Evolutionary conservation across 2,113 vertebrate species (phyloP), one percentile per base, ranked within the genome.

Genomic region (Pyxicephalus adspersus): DNA sequence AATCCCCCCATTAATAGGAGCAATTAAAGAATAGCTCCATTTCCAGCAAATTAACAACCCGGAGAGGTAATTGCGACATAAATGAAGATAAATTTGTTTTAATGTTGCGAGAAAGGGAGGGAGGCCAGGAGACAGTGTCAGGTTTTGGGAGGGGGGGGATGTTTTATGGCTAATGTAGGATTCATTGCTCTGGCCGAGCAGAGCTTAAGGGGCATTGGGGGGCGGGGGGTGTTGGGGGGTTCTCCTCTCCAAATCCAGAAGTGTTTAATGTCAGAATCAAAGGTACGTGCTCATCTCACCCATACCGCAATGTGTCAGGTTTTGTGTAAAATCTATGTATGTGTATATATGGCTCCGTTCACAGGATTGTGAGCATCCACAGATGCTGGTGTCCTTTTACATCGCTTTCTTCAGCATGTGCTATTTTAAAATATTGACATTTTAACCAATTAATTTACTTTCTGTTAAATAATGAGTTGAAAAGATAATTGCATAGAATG

Each of bases 1-100:
- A 92, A 87, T 90, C 88, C 85, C 83, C 70, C 84, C 61, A 91
- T 94, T 94, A 95, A 94, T 91, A 93, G 92, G 89, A 88, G 90
- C 92, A 94, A 93, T 96, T 95, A 94, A 94, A 92, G 89, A 93
- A 89, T 92, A 91, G 87, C 91, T 95, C 93, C 87, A 89, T 95
- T 90, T 92, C 89, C 85, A 88, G 86, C 90, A 89, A 90, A 90
- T 92, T 91, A 93, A 92, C 86, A 87, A 52, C 88, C 86, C 83
- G 87, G 83, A 84, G 84, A 90, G 83, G 85, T 89, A 88, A 89
- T 84, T 85, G 88, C 66, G 85, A 90, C 86, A 88, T 88, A 89
- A 91, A 90, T 87, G 88, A 89, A 88, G 88, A 89, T 87, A 88
- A 90, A 90, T 89, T 89, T 86, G 82, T 84, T 92, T 89, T 88